These are phyloP conservation scores for Thymelicus lineola DNA, from an alignment of 2,888 invertebrate genomes.

Conservation along the genomic window DNA sequence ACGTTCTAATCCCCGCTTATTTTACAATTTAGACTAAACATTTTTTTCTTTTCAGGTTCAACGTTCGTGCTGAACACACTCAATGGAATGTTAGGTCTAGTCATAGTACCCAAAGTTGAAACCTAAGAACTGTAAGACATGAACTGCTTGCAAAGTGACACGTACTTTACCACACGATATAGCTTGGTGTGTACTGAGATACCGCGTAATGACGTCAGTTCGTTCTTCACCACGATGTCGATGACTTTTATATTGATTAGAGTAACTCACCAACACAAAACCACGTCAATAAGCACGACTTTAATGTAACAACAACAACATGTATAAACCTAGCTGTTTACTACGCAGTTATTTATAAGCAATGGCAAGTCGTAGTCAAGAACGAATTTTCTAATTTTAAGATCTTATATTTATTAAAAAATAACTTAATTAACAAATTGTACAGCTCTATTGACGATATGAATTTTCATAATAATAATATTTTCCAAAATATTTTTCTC, in stretches of 20 bases:
- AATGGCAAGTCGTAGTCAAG: background rate
- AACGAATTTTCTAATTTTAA: constrained; percentile 22
- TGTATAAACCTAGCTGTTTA: background rate
- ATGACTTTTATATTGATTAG: background rate
- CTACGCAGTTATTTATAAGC: background rate
- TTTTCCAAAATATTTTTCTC: constrained; percentile 65
- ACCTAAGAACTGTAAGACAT: constrained; percentile 25
- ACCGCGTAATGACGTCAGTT: background rate
- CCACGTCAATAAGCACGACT: background rate
- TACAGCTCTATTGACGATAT: constrained; percentile 56
- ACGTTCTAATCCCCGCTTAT: too few species aligned
- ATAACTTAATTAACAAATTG: constrained; percentile 53
- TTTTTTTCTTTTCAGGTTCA: constrained; percentile 24
- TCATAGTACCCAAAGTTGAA: constrained; percentile 48
- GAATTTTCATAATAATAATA: constrained; percentile 50
- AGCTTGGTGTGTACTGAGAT: constrained; percentile 52
- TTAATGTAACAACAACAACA: background rate
- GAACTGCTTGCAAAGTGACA: constrained; percentile 26
- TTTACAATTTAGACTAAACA: background rate
- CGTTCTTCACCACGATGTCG: background rate
- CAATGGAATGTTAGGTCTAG: constrained; percentile 43
- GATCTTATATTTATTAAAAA: constrained; percentile 27
- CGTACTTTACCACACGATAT: constrained; percentile 18
- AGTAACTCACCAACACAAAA: background rate
- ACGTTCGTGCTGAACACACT: constrained; percentile 6